Evolutionary conservation across 2,113 vertebrate species (phyloP).

Genomic region (Sinosuthora webbiana): DNA sequence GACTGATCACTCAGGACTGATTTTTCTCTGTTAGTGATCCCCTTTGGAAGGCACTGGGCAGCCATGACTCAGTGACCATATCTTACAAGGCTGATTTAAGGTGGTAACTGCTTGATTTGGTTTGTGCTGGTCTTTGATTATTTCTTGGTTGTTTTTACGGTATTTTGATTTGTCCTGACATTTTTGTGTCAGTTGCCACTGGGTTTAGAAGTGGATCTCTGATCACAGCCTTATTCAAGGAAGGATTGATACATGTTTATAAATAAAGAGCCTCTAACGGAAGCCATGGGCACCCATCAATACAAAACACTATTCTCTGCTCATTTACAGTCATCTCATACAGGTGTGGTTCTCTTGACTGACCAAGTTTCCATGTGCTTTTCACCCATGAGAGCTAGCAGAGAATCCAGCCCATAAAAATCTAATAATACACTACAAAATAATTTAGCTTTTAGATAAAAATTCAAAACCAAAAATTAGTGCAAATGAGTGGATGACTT

Average conservation of each 20-base stretch:
- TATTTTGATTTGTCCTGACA: conserved; percentile 37
- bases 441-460: not conserved
- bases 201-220: not conserved
- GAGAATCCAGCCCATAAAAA: not conserved
- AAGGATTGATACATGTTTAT: not conserved
- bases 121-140: not conserved
- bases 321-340: not conserved
- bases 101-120: not conserved
- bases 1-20: not conserved
- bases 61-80: not conserved
- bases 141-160: not conserved
- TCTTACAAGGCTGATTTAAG: not conserved
- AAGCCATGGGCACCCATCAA: not conserved
- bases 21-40: not conserved
- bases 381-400: not conserved
- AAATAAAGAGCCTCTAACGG: not conserved
- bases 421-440: not conserved
- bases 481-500: not conserved
- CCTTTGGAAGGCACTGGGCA: not conserved
- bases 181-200: not conserved
- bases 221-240: not conserved
- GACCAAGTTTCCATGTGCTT: not conserved
- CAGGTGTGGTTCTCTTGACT: not conserved
- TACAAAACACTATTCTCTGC: not conserved
- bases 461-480: not conserved